Conservation (phyloP, 1,140 invertebrate genomes). For the Tribolium castaneum region DNA sequence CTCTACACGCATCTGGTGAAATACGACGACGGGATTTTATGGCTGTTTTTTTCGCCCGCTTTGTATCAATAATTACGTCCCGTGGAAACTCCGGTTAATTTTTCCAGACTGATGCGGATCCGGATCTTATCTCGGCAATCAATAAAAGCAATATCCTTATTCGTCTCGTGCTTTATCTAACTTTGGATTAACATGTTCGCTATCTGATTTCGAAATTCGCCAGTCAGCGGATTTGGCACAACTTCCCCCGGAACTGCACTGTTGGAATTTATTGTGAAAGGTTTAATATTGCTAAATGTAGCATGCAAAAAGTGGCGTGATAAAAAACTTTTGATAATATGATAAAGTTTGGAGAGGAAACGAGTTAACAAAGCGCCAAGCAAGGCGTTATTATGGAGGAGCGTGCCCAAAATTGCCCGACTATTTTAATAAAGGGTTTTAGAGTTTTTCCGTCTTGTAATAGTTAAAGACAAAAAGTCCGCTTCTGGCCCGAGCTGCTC, state of each 20-base stretch:
- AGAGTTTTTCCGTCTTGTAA: background rate
- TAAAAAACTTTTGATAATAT: background rate
- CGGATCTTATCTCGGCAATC: background rate
- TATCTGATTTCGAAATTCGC: slow-evolving; percentile 4
- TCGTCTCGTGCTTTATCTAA: slow-evolving; percentile 7
- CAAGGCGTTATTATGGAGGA: background rate
- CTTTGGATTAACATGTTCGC: background rate
- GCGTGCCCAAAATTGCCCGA: background rate
- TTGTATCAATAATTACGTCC: slow-evolving; percentile 27
- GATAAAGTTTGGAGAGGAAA: background rate
- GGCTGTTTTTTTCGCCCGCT: background rate
- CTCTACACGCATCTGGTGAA: slow-evolving; percentile 13
- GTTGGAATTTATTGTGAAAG: background rate
- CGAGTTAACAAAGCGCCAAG: background rate
- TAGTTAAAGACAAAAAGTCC: background rate
- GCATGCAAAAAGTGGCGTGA: background rate
- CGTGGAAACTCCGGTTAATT: background rate
- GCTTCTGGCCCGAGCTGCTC: background rate
- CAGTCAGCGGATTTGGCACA: background rate
- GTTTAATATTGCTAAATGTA: background rate
- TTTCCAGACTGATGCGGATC: background rate
- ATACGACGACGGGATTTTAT: slow-evolving; percentile 27
- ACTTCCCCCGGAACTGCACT: too few relatives aligned
- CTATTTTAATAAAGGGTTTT: background rate
- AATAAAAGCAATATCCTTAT: slow-evolving; percentile 17